Evolutionary conservation across 2,797 vertebrate species (phyloP).

Genomic region (Smutsia temminckii): DNA sequence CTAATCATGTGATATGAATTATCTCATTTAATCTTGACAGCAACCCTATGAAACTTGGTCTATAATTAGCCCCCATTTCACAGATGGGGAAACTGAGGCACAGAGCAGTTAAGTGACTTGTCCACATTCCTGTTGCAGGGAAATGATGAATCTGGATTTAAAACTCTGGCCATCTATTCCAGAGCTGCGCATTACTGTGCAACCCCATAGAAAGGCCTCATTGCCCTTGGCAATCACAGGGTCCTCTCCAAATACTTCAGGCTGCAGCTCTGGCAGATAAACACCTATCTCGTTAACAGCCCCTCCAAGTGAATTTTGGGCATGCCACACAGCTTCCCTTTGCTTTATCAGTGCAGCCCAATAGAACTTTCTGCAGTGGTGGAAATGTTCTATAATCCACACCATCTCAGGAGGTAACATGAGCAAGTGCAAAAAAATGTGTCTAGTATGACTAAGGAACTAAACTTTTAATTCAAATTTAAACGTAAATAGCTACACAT

Average conservation of each 20-base stretch:
- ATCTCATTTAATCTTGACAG: conserved; percentile 5
- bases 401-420: background rate
- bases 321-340: background rate
- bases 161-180: background rate
- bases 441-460: background rate
- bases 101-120: background rate
- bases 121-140: background rate
- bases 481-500: background rate
- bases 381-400: background rate
- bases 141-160: background rate
- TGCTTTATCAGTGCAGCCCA: background rate
- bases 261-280: background rate
- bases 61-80: conserved; percentile 4
- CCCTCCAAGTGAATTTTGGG: background rate
- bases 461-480: background rate
- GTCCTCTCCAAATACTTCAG: background rate
- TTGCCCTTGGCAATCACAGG: background rate
- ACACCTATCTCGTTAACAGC: background rate
- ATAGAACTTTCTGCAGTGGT: background rate
- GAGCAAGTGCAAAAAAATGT: background rate
- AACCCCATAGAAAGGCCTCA: background rate
- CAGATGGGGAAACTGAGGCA: background rate
- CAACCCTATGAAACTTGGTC: background rate
- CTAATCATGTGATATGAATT: background rate
- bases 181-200: background rate